A percentile compares a stretch with the other conserved stretches of the same genome.
phyloP scores from a whole-genome alignment of 2,113 vertebrate genomes.

The Microcebus griseorufus region DNA sequence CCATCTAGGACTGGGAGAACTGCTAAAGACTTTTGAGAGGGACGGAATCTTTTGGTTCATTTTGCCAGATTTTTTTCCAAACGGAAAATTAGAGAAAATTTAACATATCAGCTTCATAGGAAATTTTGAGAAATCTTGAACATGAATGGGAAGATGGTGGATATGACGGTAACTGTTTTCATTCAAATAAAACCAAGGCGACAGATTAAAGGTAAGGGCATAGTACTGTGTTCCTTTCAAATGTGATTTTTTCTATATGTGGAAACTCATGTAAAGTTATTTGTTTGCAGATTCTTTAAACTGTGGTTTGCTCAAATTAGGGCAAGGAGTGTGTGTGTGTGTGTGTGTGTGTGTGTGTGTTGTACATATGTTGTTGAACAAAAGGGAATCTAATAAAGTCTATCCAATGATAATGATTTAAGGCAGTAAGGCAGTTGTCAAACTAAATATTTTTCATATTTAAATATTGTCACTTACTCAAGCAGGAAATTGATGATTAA shows the following conservation, averaged over 20 bases:
- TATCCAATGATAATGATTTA: not conserved
- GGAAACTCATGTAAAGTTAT: not conserved
- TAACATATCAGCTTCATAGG: not conserved
- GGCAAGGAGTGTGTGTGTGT: not conserved
- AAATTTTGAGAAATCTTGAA: not conserved
- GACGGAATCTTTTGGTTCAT: not conserved
- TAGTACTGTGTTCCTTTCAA: not conserved
- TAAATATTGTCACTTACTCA: not conserved
- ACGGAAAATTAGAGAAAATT: not conserved
- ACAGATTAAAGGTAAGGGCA: constrained; percentile 80
- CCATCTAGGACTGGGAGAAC: not conserved
- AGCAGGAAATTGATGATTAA: not conserved
- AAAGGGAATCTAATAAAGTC: not conserved
- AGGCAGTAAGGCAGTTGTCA: not conserved
- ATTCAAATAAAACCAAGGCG: constrained; percentile 81
- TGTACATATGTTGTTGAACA: rapidly evolving
- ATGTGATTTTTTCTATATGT: not conserved
- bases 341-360: not conserved
- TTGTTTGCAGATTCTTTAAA: not conserved
- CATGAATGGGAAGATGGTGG: constrained; percentile 69
- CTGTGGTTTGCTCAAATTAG: not conserved
- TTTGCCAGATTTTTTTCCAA: not conserved
- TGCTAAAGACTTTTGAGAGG: constrained; percentile 49
- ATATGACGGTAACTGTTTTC: constrained; percentile 84
- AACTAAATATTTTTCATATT: not conserved